Conservation (phyloP, 2,113 vertebrate species). For the Marcusenius ussheri region DNA sequence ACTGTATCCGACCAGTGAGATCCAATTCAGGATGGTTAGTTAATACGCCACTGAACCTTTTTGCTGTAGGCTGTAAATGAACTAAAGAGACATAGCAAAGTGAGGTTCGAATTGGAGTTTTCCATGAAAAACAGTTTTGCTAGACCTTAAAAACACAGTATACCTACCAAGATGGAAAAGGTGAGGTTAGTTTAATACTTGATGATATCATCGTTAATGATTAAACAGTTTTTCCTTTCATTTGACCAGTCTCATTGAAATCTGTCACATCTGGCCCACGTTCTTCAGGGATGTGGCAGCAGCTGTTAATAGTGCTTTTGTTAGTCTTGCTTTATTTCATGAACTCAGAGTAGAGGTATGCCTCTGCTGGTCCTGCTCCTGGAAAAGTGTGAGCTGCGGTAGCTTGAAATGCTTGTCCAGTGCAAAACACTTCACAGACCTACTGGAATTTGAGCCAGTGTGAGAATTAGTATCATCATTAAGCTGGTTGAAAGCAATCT, state of each 20-base stretch:
- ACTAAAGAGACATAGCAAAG: background rate
- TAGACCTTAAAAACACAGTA: background rate
- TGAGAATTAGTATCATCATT: background rate
- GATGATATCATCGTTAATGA: constrained; percentile 2
- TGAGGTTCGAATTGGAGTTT: background rate
- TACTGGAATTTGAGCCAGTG: background rate
- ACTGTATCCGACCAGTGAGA: background rate
- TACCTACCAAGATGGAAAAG: background rate
- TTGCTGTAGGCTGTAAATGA: background rate
- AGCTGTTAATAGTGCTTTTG: background rate
- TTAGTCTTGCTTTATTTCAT: background rate
- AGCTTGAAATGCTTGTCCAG: background rate
- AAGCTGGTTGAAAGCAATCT: background rate
- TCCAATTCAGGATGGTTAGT: background rate
- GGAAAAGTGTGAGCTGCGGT: background rate
- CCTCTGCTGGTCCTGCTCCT: background rate
- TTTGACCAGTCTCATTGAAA: background rate
- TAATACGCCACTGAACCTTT: background rate
- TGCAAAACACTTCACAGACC: background rate
- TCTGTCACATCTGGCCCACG: background rate
- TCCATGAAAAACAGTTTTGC: background rate
- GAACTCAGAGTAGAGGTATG: background rate
- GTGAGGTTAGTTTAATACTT: background rate
- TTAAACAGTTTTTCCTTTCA: background rate
- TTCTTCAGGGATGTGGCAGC: background rate